These are phyloP conservation scores for Anthoptus insignis DNA, from an alignment of 2,888 invertebrate species.

Conservation along the genomic window DNA sequence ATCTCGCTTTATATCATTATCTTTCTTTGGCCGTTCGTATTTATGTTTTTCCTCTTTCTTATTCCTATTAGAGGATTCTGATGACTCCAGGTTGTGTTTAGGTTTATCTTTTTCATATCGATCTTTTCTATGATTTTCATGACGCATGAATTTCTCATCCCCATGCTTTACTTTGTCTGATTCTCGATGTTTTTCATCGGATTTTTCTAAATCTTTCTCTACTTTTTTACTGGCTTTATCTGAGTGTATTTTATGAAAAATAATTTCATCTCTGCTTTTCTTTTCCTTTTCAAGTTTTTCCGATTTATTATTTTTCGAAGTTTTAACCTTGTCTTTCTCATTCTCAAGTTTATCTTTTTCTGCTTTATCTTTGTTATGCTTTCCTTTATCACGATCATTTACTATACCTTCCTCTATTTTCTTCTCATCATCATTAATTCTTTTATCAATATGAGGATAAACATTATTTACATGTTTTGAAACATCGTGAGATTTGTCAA, in stretches of 20 bases:
- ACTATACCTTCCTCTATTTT: conserved; percentile 71
- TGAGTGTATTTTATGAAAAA: conserved; percentile 56
- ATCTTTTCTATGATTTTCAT: conserved; percentile 83
- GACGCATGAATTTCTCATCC: conserved; percentile 75
- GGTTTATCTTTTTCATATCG: conserved; percentile 73
- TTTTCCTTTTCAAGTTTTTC: conserved; percentile 70
- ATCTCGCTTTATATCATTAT: conserved; percentile 74
- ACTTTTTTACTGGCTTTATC: conserved; percentile 62
- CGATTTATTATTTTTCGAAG: conserved; percentile 59
- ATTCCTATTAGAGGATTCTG: conserved; percentile 58
- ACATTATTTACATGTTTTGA: conserved; percentile 63
- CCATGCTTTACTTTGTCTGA: conserved; percentile 64
- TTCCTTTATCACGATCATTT: conserved; percentile 74
- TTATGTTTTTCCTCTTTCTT: conserved; percentile 84
- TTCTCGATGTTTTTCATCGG: conserved; percentile 64
- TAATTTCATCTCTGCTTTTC: conserved; percentile 61
- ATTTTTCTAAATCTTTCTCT: conserved; percentile 66
- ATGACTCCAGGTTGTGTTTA: conserved; percentile 64
- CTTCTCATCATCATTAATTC: conserved; percentile 67
- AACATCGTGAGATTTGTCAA: conserved; percentile 72
- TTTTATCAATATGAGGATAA: conserved; percentile 59
- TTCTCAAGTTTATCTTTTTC: conserved; percentile 76
- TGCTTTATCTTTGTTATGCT: conserved; percentile 66
- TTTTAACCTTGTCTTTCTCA: conserved; percentile 71
- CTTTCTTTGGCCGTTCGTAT: conserved; percentile 75